These are phyloP conservation scores for Hippasteria phrygiana DNA, from an alignment of 53 echinoderm and acorn worm genomes.

Conservation along the genomic window DNA sequence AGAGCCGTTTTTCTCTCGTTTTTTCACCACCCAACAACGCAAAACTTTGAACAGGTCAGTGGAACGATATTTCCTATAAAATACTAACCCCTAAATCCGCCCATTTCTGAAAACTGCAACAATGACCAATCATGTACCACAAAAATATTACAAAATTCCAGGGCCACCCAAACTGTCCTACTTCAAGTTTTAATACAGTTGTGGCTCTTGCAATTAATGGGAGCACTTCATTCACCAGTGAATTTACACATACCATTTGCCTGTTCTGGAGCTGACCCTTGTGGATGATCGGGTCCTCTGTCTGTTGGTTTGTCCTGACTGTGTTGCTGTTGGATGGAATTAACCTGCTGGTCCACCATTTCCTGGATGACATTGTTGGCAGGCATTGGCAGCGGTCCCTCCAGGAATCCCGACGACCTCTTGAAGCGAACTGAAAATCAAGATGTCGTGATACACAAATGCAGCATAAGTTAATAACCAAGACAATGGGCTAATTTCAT, in stretches of 20 bases:
- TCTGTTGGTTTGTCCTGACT: neutral
- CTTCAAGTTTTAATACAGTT: no score
- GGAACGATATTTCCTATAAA: no score
- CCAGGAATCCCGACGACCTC: conserved; percentile 35
- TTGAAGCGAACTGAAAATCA: conserved; percentile 54
- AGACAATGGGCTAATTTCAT: neutral
- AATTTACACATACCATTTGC: conserved; percentile 51
- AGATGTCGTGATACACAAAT: neutral
- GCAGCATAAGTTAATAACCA: neutral
- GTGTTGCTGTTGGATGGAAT: neutral
- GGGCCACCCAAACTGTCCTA: no score
- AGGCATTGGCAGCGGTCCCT: conserved; percentile 45
- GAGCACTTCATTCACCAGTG: no score
- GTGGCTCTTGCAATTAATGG: no score
- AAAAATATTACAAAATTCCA: no score
- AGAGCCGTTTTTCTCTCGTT: no score
- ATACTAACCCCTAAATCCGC: no score
- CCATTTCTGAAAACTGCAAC: no score
- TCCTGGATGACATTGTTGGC: conserved; percentile 4
- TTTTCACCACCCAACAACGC: no score
- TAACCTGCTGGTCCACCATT: neutral
- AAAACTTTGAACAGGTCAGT: no score
- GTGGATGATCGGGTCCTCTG: neutral
- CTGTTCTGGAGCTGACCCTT: neutral
- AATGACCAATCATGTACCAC: no score